These are phyloP conservation scores for Amphiprion ocellaris DNA, from an alignment of 2,113 vertebrate species.

Conservation along the genomic window DNA sequence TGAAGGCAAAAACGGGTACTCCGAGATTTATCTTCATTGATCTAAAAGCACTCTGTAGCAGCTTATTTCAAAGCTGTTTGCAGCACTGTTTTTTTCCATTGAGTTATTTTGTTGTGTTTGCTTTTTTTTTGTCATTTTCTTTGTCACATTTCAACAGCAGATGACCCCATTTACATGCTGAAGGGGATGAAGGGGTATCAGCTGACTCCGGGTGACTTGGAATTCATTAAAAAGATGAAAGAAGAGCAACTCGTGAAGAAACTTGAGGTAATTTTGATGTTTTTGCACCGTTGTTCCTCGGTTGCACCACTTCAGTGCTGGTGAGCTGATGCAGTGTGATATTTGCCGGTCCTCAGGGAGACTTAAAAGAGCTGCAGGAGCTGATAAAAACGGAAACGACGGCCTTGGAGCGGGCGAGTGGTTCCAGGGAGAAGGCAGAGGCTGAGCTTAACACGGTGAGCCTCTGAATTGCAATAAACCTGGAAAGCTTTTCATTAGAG, in stretches of 20 bases:
- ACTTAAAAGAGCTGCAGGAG: constrained; percentile 54
- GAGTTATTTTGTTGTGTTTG: too few species aligned
- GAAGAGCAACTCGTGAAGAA: constrained; percentile 58
- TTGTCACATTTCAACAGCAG: not conserved
- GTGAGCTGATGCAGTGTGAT: not conserved
- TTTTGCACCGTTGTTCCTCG: rapidly evolving
- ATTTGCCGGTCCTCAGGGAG: constrained; percentile 36
- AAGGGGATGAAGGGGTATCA: constrained; percentile 79
- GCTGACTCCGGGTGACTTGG: constrained; percentile 64
- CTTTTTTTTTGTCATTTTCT: not conserved
- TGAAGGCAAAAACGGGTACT: constrained; percentile 1
- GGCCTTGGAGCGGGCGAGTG: constrained; percentile 31
- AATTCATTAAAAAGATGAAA: constrained; percentile 71
- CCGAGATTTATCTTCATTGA: too few species aligned
- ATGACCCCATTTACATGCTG: constrained; percentile 53
- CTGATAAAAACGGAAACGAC: constrained; percentile 31
- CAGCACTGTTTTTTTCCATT: not conserved
- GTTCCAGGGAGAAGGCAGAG: constrained; percentile 15
- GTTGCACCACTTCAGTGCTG: not conserved
- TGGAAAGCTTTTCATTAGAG: too few species aligned
- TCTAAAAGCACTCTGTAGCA: not conserved
- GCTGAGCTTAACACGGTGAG: constrained; percentile 63
- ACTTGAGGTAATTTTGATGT: constrained; percentile 58
- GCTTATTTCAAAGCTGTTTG: too few species aligned
- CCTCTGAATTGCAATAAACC: not conserved